phyloP scores from a whole-genome alignment of 2,113 vertebrate genomes.

The Chrysemys picta region DNA sequence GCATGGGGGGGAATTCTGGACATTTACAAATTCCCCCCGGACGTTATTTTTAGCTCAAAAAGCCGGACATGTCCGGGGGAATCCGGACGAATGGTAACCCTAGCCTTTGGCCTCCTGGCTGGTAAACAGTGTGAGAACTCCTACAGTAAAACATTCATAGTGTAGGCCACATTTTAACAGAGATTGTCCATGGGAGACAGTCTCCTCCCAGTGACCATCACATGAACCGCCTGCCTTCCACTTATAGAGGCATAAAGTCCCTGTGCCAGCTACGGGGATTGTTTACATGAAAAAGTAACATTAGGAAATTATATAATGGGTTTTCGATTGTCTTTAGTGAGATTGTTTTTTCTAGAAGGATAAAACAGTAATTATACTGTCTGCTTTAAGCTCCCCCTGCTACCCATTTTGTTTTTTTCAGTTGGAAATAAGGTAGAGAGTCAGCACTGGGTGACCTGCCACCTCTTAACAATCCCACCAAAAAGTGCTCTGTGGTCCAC shows the following conservation, averaged over 20 bases:
- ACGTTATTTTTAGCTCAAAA: no score
- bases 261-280: rapidly evolving
- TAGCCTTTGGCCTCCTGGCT: neutral
- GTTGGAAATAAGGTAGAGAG: neutral
- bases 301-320: neutral
- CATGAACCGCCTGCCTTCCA: neutral
- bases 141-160: rapidly evolving
- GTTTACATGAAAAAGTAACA: neutral
- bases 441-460: neutral
- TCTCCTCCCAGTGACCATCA: neutral
- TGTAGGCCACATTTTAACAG: neutral
- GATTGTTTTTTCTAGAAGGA: neutral
- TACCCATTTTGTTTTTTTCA: neutral
- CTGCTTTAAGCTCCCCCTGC: neutral
- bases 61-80: no score
- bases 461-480: neutral
- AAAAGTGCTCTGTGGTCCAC: neutral
- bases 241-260: neutral
- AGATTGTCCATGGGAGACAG: neutral
- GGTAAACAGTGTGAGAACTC: neutral
- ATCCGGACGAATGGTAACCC: neutral
- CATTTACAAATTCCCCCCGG: no score
- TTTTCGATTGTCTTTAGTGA: neutral
- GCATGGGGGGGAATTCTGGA: no score
- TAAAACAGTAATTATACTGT: neutral